phyloP scores from a whole-genome alignment of 1,140 invertebrate genomes.

The Apocrypta bakeri region DNA sequence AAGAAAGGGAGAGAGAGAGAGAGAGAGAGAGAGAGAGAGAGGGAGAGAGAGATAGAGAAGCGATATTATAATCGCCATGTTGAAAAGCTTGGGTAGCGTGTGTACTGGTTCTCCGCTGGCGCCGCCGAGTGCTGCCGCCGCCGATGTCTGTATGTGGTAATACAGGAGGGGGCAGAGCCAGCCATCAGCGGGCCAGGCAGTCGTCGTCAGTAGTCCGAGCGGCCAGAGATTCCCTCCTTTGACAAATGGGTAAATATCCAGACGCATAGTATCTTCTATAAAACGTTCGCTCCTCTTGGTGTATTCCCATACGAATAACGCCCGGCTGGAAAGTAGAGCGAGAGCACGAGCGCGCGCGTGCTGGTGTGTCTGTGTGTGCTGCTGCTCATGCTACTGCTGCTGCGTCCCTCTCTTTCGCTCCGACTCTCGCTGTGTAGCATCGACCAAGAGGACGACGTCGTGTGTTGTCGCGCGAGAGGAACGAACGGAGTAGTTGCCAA shows the following conservation, averaged over 20 bases:
- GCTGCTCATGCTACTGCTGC: no score
- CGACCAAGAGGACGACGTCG: neutral
- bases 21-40: neutral
- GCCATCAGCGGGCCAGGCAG: constrained; percentile 14
- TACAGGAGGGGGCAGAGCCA: constrained; percentile 61
- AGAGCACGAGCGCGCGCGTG: constrained; percentile 11
- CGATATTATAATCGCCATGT: constrained; percentile 63
- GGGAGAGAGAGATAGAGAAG: neutral
- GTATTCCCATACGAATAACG: neutral
- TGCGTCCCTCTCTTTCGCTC: constrained; percentile 6
- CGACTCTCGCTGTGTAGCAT: neutral
- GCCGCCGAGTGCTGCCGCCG: constrained; percentile 17
- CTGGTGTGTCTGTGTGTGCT: no score
- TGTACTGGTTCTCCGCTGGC: constrained; percentile 49
- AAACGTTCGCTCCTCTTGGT: no score
- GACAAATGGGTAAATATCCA: constrained; percentile 71
- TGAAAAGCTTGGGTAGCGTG: constrained; percentile 62
- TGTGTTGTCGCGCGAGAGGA: neutral
- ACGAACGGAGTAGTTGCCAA: neutral
- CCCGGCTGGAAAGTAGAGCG: constrained; percentile 45
- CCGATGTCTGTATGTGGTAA: constrained; percentile 67
- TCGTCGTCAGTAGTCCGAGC: constrained; percentile 63
- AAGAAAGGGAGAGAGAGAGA: neutral
- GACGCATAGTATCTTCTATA: neutral
- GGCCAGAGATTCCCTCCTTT: constrained; percentile 55